Percentiles rank a stretch among this genome's conserved stretches.
Evolutionary conservation across 2,797 vertebrate species (phyloP).

Genomic region (Scolopax rusticola): DNA sequence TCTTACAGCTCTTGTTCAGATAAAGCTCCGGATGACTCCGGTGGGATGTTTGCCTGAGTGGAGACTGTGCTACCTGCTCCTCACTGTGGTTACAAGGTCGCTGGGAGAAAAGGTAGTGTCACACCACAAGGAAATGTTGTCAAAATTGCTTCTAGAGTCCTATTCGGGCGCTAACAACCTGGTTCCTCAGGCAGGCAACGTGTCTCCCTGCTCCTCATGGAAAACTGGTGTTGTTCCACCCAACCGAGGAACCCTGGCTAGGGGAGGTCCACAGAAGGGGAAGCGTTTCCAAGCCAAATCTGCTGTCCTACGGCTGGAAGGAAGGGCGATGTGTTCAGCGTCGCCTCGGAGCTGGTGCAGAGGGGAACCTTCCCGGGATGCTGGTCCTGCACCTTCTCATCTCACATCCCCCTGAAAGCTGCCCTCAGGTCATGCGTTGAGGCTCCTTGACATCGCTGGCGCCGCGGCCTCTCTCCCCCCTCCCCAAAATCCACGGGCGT

Average conservation of each 20-base stretch:
- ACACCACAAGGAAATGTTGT: background rate
- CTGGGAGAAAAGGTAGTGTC: background rate
- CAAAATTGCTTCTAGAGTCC: background rate
- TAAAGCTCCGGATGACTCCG: background rate
- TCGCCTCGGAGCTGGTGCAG: rapidly evolving
- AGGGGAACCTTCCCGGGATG: rapidly evolving
- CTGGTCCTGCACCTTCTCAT: background rate
- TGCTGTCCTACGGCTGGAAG: background rate
- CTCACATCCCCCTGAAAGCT: background rate
- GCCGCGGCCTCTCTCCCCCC: rapidly evolving
- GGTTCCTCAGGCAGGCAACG: rapidly evolving
- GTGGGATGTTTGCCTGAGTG: background rate
- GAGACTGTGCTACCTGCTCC: background rate
- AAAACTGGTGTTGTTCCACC: background rate
- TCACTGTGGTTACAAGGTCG: background rate
- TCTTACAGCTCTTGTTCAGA: background rate
- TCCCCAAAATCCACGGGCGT: rapidly evolving
- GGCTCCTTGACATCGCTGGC: rapidly evolving
- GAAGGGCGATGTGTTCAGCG: background rate
- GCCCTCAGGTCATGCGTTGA: background rate
- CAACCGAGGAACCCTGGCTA: background rate
- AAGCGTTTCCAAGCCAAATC: background rate
- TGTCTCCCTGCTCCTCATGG: background rate
- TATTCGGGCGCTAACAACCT: background rate
- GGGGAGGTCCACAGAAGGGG: background rate